These are phyloP conservation scores for Vireo altiloquus DNA, from an alignment of 2,113 vertebrate genomes.

Conservation along the genomic window DNA sequence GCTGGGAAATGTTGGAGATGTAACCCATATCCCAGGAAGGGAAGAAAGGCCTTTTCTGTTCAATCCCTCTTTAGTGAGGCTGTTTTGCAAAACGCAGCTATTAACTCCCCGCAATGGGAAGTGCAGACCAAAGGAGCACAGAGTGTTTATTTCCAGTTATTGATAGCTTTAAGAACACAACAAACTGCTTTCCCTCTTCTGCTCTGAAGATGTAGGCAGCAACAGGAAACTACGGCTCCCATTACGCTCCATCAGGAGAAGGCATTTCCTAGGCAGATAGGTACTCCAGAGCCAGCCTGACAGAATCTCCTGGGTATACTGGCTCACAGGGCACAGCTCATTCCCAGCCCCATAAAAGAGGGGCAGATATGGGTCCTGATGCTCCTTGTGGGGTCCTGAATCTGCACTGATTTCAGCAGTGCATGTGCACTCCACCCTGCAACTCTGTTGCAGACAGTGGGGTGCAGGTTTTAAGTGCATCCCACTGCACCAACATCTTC, in stretches of 20 bases:
- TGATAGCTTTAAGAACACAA: background rate
- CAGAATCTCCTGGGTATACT: background rate
- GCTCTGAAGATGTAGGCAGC: background rate
- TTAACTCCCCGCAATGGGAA: slow-evolving; percentile 13
- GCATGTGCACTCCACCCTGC: background rate
- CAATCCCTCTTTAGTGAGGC: background rate
- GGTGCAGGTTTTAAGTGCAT: background rate
- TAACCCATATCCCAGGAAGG: background rate
- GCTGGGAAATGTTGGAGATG: background rate
- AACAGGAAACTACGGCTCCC: background rate
- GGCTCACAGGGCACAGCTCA: background rate
- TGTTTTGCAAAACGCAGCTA: background rate
- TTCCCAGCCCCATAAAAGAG: background rate
- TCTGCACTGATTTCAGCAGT: background rate
- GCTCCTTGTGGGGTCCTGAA: background rate
- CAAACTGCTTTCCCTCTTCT: background rate
- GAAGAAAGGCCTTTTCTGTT: slow-evolving; percentile 42
- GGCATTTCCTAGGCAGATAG: background rate
- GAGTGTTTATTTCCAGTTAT: slow-evolving; percentile 40
- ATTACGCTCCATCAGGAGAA: background rate
- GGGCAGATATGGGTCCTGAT: background rate
- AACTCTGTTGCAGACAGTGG: background rate
- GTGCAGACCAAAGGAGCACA: background rate
- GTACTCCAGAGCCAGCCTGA: background rate
- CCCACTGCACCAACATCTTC: background rate